A percentile compares a stretch with the other conserved stretches of the same genome.
Evolutionary conservation across 1,140 invertebrate genomes (phyloP).

Genomic region (Drosophila ficusphila): DNA sequence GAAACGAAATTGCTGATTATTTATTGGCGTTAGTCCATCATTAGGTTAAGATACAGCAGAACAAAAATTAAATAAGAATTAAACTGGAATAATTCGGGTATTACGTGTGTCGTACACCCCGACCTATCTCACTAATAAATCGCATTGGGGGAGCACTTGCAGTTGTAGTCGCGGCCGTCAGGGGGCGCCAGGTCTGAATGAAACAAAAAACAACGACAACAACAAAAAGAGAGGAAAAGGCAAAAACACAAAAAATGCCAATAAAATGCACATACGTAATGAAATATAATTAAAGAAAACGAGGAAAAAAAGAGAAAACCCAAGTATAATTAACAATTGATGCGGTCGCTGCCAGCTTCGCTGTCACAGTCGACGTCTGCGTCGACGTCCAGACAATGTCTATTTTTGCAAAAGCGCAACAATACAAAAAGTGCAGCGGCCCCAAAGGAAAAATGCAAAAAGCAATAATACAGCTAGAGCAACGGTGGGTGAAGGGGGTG

Average conservation of each 20-base stretch:
- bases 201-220: not conserved
- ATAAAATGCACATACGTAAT: constrained; percentile 73
- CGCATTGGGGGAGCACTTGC: constrained; percentile 32
- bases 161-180: constrained; percentile 2
- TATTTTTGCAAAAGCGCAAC: constrained; percentile 63
- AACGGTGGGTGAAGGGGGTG: not conserved
- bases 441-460: constrained; percentile 33
- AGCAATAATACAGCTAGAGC: constrained; percentile 6
- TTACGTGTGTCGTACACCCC: not conserved
- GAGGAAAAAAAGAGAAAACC: constrained; percentile 17
- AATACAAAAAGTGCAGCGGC: constrained; percentile 41
- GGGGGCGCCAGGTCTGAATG: not conserved
- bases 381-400: constrained; percentile 52
- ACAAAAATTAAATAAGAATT: no score
- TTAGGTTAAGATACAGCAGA: not conserved
- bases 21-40: no score
- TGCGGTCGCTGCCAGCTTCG: constrained; percentile 15
- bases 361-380: constrained; percentile 27
- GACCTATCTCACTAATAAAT: constrained; percentile 48
- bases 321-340: constrained; percentile 61
- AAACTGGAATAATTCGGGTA: not conserved
- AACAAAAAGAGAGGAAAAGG: constrained; percentile 8
- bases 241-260: constrained; percentile 36
- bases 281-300: constrained; percentile 78
- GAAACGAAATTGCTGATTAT: no score